phyloP scores from a whole-genome alignment of 2,797 vertebrate genomes.

The Falco naumanni region DNA sequence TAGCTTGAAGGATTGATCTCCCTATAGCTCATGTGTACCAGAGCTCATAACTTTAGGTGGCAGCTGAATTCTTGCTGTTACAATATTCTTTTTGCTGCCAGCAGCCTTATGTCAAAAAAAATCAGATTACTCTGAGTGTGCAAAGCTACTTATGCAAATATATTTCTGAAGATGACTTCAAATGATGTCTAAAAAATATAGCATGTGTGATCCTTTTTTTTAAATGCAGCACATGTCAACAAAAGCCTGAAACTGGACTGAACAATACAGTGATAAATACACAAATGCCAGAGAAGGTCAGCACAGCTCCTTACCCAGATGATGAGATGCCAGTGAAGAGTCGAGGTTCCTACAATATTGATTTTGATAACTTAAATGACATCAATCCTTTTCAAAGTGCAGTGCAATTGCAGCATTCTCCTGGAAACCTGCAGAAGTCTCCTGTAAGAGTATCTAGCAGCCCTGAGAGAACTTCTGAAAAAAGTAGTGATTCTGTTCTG shows the following conservation, averaged over 20 bases:
- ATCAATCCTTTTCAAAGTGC: slow-evolving; percentile 50
- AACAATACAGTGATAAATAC: neutral
- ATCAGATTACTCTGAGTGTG: neutral
- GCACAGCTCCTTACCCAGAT: slow-evolving; percentile 50
- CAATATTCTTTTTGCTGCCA: neutral
- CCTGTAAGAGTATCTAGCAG: neutral
- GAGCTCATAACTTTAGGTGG: neutral
- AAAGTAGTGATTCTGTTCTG: neutral
- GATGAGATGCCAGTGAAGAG: slow-evolving; percentile 78
- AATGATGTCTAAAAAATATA: neutral
- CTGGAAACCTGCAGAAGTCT: neutral
- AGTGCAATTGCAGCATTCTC: slow-evolving; percentile 58
- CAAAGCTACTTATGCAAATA: neutral
- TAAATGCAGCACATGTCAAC: slow-evolving; percentile 49
- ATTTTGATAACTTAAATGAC: slow-evolving; percentile 55
- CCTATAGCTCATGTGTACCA: neutral
- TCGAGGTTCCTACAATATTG: slow-evolving; percentile 81
- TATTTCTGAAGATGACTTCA: neutral
- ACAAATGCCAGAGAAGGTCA: slow-evolving; percentile 45
- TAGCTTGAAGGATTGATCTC: neutral
- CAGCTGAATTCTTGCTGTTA: neutral
- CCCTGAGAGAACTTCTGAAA: neutral
- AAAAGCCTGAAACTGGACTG: slow-evolving; percentile 15
- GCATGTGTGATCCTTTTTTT: neutral
- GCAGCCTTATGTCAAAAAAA: neutral